Evolutionary conservation across 2,113 vertebrate species (phyloP).

Genomic region (Zosterops pallidus): DNA sequence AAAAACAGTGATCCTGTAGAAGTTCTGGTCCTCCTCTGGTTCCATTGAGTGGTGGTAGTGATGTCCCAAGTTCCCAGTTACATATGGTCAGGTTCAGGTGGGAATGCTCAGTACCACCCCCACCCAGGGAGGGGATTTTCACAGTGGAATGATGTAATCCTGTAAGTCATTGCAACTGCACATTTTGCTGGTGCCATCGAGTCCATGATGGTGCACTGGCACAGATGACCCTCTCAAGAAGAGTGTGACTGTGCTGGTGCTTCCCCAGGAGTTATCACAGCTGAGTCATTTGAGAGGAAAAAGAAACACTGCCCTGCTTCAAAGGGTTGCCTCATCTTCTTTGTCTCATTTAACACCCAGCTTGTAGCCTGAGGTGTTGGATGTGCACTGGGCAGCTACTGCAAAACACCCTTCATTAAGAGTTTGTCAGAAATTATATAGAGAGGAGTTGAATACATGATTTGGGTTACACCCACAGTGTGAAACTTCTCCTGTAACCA

Average conservation of each 20-base stretch:
- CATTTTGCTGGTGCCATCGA: neutral
- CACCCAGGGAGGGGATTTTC: accelerated
- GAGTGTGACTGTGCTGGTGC: neutral
- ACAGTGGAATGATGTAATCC: neutral
- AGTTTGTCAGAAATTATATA: neutral
- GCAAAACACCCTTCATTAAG: neutral
- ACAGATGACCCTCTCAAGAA: neutral
- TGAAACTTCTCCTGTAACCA: neutral
- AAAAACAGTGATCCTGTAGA: neutral
- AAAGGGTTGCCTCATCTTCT: neutral
- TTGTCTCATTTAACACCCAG: neutral
- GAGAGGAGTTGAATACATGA: neutral
- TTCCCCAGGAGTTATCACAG: neutral
- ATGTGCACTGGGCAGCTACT: neutral
- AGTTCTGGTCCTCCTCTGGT: neutral
- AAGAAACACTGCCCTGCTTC: neutral
- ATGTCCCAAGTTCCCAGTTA: too few relatives aligned
- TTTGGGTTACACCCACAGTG: neutral
- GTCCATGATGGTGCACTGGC: neutral
- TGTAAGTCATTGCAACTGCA: neutral
- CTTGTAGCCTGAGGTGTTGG: neutral
- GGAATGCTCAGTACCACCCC: neutral
- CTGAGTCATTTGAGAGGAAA: neutral
- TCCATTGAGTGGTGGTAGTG: neutral
- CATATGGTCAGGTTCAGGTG: neutral